Base-by-base conservation (phyloP, 2,113 vertebrate genomes). In the Notarius lentiginosus region DNA sequence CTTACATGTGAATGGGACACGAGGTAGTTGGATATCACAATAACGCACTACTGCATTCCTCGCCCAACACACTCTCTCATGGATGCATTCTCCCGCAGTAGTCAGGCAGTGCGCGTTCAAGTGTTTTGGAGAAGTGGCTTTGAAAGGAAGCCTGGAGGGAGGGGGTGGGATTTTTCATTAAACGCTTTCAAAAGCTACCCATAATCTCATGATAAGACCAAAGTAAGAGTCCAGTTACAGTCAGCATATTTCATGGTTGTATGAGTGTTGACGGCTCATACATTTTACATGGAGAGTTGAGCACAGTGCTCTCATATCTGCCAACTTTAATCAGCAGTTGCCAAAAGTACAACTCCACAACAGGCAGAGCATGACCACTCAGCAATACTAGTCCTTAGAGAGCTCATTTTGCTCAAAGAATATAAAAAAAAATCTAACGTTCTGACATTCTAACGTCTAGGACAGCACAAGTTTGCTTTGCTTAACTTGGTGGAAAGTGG, bases 321-420 rank as follows among this genome's bases (percentile, higher is more conserved):
- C 61, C 86, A 14, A 12, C 58, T 79, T 81, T 65, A 66, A 86
- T 84, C 88, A 84, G 84, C 68, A 15, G 34, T 34, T 87, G 88
- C 24, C 60, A 34, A 79, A 24, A 30, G 56, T 72, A 86, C 47
- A 83, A 79, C 49, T 89, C 81, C 73, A 15, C 83, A 87, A n/a
- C 86, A 80, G 90, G 88, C 86, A 72, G 88, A 86, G 84, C 82
- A 49, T 86, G 86, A 89, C 86, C 66, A 11, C 56, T 51, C 90
- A 86, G 86, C 88, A 49, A 61, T 22, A 70, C 66, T n/a, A 12
- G 24, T 17, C n/a, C 14, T 56, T 34, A 70, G 22, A 14, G 58
- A 3, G 22, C 61, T 34, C 27, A 20, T 41, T 22, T 66, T 65
- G n/a, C 66, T 58, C 81, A 51, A 41, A 75, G 22, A 51, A 51